These are phyloP conservation scores for Microcebus tavaratra DNA, from an alignment of 2,113 vertebrate genomes.

Conservation along the genomic window DNA sequence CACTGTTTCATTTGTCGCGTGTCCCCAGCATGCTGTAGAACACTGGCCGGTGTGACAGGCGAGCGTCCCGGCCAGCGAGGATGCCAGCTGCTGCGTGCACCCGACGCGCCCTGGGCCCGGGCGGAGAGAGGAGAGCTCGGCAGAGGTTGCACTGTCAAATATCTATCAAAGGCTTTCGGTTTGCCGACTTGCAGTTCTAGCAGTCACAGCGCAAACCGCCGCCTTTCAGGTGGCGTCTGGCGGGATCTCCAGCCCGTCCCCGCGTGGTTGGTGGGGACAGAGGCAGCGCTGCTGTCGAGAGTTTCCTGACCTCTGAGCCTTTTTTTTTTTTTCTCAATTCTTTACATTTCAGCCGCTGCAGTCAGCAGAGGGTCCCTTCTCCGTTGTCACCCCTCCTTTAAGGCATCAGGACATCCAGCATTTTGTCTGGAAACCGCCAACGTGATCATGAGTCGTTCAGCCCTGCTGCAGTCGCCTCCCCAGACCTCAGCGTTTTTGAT, in stretches of 20 bases:
- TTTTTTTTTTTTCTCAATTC: slow-evolving; percentile 2
- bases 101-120: background rate
- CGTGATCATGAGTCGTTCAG: too few species aligned
- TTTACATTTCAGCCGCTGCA: background rate
- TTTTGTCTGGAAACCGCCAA: background rate
- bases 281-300: background rate
- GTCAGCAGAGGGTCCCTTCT: background rate
- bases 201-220: background rate
- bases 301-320: slow-evolving; percentile 26
- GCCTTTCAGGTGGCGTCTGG: slow-evolving; percentile 64
- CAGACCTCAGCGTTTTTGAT: background rate
- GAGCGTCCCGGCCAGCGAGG: rapidly evolving
- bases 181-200: background rate
- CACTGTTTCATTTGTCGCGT: rapidly evolving
- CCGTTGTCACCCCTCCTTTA: rapidly evolving
- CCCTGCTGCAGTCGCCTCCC: background rate
- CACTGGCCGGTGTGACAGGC: rapidly evolving
- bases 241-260: background rate
- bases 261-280: background rate
- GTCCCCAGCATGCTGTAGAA: rapidly evolving
- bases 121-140: background rate
- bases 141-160: background rate
- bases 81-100: rapidly evolving
- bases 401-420: too few species aligned
- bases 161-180: background rate